phyloP scores from a whole-genome alignment of 2,888 invertebrate genomes.

The Cetonia aurata region DNA sequence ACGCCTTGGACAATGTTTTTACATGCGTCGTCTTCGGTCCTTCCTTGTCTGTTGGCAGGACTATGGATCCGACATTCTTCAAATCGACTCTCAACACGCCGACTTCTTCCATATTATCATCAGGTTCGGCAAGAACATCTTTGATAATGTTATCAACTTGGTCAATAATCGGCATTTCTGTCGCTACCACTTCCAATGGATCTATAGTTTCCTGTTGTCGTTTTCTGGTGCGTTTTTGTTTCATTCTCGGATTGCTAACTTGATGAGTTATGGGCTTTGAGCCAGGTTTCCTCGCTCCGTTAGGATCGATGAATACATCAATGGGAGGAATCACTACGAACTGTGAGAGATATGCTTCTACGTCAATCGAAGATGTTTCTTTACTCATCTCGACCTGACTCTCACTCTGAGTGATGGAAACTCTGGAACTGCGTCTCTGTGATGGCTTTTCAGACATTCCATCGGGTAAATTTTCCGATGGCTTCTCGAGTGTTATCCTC shows the following conservation, averaged over 20 bases:
- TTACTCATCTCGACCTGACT: no score
- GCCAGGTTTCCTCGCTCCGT: no score
- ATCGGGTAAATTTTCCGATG: no score
- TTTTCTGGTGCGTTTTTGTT: neutral
- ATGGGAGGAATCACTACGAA: no score
- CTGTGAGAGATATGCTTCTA: neutral
- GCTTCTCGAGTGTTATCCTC: no score
- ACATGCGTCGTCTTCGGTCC: neutral
- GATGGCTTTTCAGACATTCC: neutral
- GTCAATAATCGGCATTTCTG: neutral
- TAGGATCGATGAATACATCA: no score
- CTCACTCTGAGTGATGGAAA: neutral
- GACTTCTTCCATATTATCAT: slow-evolving; percentile 3
- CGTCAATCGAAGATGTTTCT: neutral
- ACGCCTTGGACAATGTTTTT: no score
- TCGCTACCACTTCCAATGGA: neutral
- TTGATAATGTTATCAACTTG: slow-evolving; percentile 2
- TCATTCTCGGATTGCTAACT: neutral
- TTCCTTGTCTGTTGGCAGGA: neutral
- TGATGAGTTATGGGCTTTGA: no score
- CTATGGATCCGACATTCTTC: neutral
- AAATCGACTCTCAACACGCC: neutral
- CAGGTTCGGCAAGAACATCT: neutral
- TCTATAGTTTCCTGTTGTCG: neutral
- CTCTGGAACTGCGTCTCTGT: neutral